phyloP scores from a whole-genome alignment of 2,113 vertebrate genomes.

The Siniperca chuatsi region DNA sequence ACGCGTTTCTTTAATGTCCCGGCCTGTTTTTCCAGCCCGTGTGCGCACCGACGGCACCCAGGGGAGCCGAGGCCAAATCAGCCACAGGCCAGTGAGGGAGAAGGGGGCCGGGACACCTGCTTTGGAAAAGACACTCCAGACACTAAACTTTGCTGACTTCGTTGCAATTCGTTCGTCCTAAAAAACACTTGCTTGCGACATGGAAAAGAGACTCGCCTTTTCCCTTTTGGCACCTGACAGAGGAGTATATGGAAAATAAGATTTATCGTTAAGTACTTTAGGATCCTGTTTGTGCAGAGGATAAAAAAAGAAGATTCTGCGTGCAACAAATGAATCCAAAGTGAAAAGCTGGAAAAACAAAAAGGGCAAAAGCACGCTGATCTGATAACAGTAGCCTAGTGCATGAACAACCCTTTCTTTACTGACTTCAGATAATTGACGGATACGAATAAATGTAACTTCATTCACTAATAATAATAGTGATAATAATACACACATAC shows the following conservation, averaged over 20 bases:
- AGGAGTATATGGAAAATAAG: conserved; percentile 73
- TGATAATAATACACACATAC: neutral
- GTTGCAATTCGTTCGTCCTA: conserved; percentile 70
- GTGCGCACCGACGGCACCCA: conserved; percentile 88
- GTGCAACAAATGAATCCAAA: conserved; percentile 42
- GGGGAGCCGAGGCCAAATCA: conserved; percentile 80
- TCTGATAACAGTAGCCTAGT: neutral
- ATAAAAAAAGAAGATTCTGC: conserved; percentile 52
- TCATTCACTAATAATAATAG: neutral
- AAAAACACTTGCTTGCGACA: conserved; percentile 78
- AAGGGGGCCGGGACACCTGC: conserved; percentile 84
- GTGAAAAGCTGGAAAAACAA: neutral
- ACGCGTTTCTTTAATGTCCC: conserved; percentile 93
- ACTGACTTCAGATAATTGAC: neutral
- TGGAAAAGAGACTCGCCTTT: conserved; percentile 80
- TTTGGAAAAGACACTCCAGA: conserved; percentile 83
- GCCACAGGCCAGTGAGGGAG: conserved; percentile 65
- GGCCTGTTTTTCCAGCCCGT: conserved; percentile 92
- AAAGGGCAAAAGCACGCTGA: conserved; percentile 7
- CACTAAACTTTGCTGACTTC: conserved; percentile 79
- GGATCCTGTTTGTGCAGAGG: conserved; percentile 73
- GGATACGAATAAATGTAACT: neutral
- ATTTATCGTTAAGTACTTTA: conserved; percentile 71
- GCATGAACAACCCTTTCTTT: neutral
- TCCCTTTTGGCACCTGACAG: conserved; percentile 74